phyloP scores from a whole-genome alignment of 2,888 invertebrate genomes.

The Leptura quadrifasciata region DNA sequence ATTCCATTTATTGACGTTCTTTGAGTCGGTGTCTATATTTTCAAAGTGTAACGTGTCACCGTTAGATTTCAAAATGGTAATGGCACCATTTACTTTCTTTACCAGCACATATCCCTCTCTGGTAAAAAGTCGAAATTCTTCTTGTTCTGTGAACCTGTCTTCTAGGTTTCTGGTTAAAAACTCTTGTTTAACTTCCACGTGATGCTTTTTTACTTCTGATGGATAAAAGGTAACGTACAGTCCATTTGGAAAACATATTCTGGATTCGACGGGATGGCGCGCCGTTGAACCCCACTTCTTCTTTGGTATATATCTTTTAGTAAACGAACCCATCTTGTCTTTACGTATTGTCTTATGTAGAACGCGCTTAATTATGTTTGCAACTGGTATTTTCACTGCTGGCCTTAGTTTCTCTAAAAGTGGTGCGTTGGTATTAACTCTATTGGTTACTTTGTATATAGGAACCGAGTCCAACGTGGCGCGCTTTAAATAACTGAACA shows the following conservation, averaged over 20 bases:
- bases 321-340: constrained; percentile 15
- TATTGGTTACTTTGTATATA: constrained; percentile 60
- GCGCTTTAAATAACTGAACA: constrained; percentile 45
- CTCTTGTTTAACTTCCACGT: constrained; percentile 62
- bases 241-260: constrained; percentile 63
- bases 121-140: constrained; percentile 63
- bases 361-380: constrained; percentile 44
- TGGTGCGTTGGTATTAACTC: constrained; percentile 36
- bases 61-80: constrained; percentile 60
- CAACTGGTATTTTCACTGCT: constrained; percentile 50
- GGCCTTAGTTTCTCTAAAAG: constrained; percentile 48
- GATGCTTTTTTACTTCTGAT: constrained; percentile 46
- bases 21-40: constrained; percentile 51
- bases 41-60: constrained; percentile 62
- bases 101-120: constrained; percentile 60
- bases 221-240: constrained; percentile 58
- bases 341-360: constrained; percentile 36
- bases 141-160: constrained; percentile 47
- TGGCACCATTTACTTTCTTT: constrained; percentile 61
- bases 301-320: constrained; percentile 41
- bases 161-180: constrained; percentile 47
- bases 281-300: not conserved
- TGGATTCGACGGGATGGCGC: constrained; percentile 52
- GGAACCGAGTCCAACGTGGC: constrained; percentile 45
- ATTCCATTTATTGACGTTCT: constrained; percentile 42